These are phyloP conservation scores for Picathartes gymnocephalus DNA, from an alignment of 2,113 vertebrate species.

Conservation along the genomic window DNA sequence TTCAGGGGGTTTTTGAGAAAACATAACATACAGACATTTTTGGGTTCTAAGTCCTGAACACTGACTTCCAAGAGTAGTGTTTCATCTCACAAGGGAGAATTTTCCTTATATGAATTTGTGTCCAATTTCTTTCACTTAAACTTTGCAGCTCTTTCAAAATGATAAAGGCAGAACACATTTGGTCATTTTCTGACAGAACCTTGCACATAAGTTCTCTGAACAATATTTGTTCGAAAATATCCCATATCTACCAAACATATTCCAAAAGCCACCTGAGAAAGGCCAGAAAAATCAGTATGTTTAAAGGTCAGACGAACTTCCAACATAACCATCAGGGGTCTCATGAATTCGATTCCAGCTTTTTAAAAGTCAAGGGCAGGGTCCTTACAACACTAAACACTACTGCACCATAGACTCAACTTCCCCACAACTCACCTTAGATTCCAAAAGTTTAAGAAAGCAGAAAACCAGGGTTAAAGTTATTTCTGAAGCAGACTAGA, in stretches of 20 bases:
- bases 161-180: not conserved
- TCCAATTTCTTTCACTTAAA: not conserved
- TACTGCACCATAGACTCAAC: not conserved
- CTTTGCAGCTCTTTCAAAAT: not conserved
- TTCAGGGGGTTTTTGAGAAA: not conserved
- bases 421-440: not conserved
- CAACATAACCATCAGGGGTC: fast-evolving
- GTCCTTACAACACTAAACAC: not conserved
- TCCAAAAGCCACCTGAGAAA: not conserved
- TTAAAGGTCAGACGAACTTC: not conserved
- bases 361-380: not conserved
- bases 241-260: not conserved
- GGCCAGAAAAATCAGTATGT: not conserved
- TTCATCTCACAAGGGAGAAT: not conserved
- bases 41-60: not conserved
- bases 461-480: not conserved
- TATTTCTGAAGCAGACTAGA: not conserved
- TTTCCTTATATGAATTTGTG: not conserved
- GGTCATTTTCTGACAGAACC: not conserved
- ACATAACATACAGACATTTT: not conserved
- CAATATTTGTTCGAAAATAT: not conserved
- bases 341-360: not conserved
- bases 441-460: not conserved
- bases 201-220: not conserved
- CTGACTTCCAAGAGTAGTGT: not conserved